Evolutionary conservation across 2,113 vertebrate genomes (phyloP).

Genomic region (Oncorhynchus nerka): DNA sequence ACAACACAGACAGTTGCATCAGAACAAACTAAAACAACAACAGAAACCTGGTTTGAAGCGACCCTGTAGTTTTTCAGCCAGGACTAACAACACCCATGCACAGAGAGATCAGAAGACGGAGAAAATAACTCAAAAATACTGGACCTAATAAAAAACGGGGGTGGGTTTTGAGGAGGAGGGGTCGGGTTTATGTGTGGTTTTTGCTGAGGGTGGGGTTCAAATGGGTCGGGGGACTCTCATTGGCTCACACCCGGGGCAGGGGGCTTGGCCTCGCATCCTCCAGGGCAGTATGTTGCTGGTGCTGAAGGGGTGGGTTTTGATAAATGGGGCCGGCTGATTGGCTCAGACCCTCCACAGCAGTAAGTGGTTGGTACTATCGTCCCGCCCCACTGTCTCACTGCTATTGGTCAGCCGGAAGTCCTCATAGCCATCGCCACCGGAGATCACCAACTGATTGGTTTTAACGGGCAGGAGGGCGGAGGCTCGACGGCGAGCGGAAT

Average conservation of each 20-base stretch:
- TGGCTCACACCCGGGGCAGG: neutral
- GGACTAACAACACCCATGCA: constrained; percentile 32
- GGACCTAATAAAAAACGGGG: neutral
- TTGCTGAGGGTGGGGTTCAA: constrained; percentile 14
- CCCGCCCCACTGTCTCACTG: constrained; percentile 92
- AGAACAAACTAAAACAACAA: neutral
- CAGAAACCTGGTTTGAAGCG: neutral
- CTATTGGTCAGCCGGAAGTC: constrained; percentile 93
- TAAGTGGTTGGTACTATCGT: constrained; percentile 97
- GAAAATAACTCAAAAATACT: constrained; percentile 44
- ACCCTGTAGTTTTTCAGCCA: no score
- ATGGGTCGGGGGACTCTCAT: neutral
- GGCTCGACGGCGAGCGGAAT: constrained; percentile 75
- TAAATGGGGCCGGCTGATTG: neutral
- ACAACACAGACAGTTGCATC: constrained; percentile 21
- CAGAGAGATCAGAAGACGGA: constrained; percentile 58
- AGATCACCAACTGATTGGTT: constrained; percentile 91
- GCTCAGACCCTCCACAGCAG: constrained; percentile 92
- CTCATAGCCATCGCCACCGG: constrained; percentile 93
- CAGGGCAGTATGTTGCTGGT: no score
- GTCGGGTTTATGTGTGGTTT: constrained; percentile 18
- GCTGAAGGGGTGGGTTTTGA: neutral
- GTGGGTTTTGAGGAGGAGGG: neutral
- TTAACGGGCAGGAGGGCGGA: constrained; percentile 71
- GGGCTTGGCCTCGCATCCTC: neutral